phyloP scores from a whole-genome alignment of 2,797 vertebrate genomes.

The Champsocephalus esox region DNA sequence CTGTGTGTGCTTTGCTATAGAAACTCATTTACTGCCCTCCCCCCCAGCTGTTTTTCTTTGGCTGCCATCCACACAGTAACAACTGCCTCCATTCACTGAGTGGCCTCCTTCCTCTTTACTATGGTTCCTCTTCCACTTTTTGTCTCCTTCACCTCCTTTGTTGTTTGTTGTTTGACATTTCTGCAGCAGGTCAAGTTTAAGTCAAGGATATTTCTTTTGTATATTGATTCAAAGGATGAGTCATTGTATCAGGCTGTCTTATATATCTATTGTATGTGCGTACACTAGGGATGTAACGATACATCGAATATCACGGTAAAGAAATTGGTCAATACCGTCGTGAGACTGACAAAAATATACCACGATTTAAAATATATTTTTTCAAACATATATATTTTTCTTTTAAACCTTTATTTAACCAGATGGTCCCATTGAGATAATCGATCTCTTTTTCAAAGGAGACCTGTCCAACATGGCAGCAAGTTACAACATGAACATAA shows the following conservation, averaged over 20 bases:
- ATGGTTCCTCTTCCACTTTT: conserved; percentile 64
- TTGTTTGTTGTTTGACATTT: conserved; percentile 18
- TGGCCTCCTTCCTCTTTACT: conserved; percentile 58
- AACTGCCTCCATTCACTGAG: conserved; percentile 58
- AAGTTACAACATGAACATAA: no score
- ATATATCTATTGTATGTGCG: not conserved
- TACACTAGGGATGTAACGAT: not conserved
- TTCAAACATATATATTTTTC: no score
- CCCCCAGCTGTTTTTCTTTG: conserved; percentile 68
- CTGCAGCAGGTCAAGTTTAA: not conserved
- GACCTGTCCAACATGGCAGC: no score
- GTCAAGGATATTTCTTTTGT: not conserved
- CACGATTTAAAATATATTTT: no score
- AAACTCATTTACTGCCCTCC: conserved; percentile 13
- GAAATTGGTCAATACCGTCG: no score
- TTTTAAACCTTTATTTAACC: no score
- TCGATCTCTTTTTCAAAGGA: no score
- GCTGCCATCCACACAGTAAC: conserved; percentile 54
- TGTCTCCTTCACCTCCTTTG: conserved; percentile 29
- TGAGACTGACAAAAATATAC: no score
- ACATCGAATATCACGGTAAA: no score
- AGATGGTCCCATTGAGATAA: no score
- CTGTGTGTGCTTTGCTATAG: conserved; percentile 55
- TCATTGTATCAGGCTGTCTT: not conserved
- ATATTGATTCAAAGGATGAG: not conserved